Base-by-base conservation (phyloP, 1,140 invertebrate genomes). In the Orussus abietinus region DNA sequence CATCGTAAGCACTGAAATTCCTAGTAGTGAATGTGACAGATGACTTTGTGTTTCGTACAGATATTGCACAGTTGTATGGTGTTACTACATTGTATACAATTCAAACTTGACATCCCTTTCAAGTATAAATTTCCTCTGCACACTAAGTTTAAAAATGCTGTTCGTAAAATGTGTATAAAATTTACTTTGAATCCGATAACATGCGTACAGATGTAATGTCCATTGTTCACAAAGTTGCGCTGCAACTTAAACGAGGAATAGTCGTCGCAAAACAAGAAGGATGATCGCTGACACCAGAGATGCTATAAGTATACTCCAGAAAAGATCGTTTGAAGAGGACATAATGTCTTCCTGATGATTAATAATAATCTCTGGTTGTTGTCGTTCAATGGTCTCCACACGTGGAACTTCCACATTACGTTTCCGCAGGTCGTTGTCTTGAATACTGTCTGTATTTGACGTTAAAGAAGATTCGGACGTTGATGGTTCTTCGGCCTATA, bases 301-400 rank as follows among this genome's bases (percentile, higher is more conserved):
- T 18, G 52, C 53, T 42, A 71, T 70, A 1, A 71, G 47, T 35
- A 68, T 60, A 47, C 50, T 71, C 68, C 69, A 72, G 42, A 70
- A 57, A 32, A 69, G 42, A 35, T 72, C 64, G 18, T 70, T 72
- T 3, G 59, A 64, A 15, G 65, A 71, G 3, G 59, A 64, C 53
- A 67, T 61, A 9, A 53, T 61, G 40, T 62, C 59, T 32, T 60
- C 25, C 31, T 60, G 57, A 19, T 54, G 52, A 50, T 58, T 66
- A 15, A 56, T 5, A 36, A 57, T 55, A 17, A 57, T 42, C 34
- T 62, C 57, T 20, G 54, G 14, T 34, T 56, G 42, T n/a, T 62
- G 62, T 11, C 46, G 51, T 12, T 63, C 57, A 18, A 45, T 42
- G 38, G 43, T 54, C 3, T 63, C 59, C 1, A 11, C 17, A 11